Evolutionary conservation across 2,888 invertebrate genomes (phyloP).

Genomic region (Anticlea derivata): DNA sequence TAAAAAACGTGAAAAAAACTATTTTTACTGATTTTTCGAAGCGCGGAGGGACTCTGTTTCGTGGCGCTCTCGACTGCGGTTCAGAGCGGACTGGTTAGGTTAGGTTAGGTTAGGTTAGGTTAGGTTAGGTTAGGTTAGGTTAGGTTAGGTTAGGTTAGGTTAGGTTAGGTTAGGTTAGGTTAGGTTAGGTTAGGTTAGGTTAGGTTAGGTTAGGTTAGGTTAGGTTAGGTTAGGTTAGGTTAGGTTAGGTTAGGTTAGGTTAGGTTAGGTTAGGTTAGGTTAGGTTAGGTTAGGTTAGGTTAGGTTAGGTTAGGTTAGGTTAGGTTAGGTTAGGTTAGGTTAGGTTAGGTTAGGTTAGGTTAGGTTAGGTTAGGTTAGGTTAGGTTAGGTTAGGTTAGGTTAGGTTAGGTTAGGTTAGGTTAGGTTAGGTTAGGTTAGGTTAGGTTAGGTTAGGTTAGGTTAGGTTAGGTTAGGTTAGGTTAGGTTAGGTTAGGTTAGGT

Average conservation of each 20-base stretch:
- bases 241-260: too few species aligned
- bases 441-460: too few species aligned
- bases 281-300: slow-evolving; percentile 4
- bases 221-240: too few species aligned
- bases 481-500: too few species aligned
- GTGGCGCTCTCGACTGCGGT: too few species aligned
- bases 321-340: neutral
- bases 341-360: slow-evolving; percentile 2
- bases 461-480: too few species aligned
- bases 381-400: too few species aligned
- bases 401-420: too few species aligned
- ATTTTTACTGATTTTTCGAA: too few species aligned
- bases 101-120: slow-evolving; percentile 4
- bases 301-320: slow-evolving; percentile 2
- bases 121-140: slow-evolving; percentile 3
- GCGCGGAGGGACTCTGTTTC: too few species aligned
- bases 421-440: too few species aligned
- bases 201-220: slow-evolving; percentile 4
- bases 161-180: slow-evolving; percentile 3
- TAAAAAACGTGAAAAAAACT: too few species aligned
- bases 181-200: slow-evolving; percentile 4
- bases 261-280: slow-evolving; percentile 4
- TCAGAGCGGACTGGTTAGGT: neutral
- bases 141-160: slow-evolving; percentile 4
- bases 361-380: slow-evolving; percentile 2